Evolutionary conservation across 1,140 invertebrate genomes (phyloP), one percentile per base, ranked within the genome.

Genomic region (Cydia pomonella): DNA sequence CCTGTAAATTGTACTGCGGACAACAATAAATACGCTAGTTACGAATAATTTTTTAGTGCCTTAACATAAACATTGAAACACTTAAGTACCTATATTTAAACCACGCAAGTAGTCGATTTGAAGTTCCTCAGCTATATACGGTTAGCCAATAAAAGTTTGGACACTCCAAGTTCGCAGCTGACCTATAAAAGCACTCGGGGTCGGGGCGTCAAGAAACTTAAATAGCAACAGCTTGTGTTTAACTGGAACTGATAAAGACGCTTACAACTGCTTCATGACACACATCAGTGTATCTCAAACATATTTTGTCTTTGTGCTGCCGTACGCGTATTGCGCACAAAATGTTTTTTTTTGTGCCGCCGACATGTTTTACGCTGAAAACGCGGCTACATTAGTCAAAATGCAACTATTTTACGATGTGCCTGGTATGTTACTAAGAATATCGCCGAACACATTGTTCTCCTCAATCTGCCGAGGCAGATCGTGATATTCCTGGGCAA

Each of bases 111-210:
- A 59, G 21, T 59, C 1, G 21, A 59, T 18, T 23, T 59, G 53
- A 59, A 59, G 53, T 59, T 64, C n/a, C 16, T 3, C 25, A 10
- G 10, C 25, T 29, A 27, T 29, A 27, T 21, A 29, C 27, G 27
- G 63, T 64, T 16, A 33, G 63, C 63, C 27, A 64, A 64, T 33
- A 64, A 64, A 64, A 64, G 25, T 64, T 64, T 59, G 27, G 13
- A 29, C 63, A 23, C 21, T 12, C 7, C 53, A 59, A 59, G 53
- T 59, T 59, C 53, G n/a, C 21, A 59, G 7, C 53, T 59, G 53
- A 59, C 53, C 18, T 16, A 63, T 63, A 63, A 12, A 63, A 16
- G 1, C 18, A 12, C 23, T 29, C 3, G 25, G 18, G 18, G 27
- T 29, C 3, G 25, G 18, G 18, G 27, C 25, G 27, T 64, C 27